Evolutionary conservation across 1,140 invertebrate genomes (phyloP).

Genomic region (Danaus plexippus): DNA sequence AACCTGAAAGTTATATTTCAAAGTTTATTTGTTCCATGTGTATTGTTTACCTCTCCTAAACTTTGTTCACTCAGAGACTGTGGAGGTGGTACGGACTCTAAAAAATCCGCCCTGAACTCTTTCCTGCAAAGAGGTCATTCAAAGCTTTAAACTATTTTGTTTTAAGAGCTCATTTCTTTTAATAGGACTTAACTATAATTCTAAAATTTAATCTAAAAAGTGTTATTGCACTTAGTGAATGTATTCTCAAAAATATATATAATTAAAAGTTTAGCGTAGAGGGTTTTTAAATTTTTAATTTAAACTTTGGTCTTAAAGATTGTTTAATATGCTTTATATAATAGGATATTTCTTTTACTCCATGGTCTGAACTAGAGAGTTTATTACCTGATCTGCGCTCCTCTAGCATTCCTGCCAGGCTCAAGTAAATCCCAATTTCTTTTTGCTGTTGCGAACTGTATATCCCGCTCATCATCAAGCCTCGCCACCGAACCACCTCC

Average conservation of each 20-base stretch:
- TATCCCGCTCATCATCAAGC: slow-evolving; percentile 42
- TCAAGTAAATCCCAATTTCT: slow-evolving; percentile 40
- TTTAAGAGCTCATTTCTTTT: no score
- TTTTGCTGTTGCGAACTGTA: slow-evolving; percentile 33
- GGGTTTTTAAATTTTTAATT: background rate
- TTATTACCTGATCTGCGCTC: slow-evolving; percentile 39
- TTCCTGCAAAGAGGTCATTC: slow-evolving; percentile 27
- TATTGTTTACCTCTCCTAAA: slow-evolving; percentile 23
- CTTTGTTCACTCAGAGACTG: slow-evolving; percentile 25
- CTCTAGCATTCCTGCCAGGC: slow-evolving; percentile 38
- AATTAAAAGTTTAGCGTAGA: background rate
- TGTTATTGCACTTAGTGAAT: no score
- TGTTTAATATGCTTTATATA: no score
- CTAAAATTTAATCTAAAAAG: no score
- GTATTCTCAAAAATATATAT: no score
- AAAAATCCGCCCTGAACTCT: slow-evolving; percentile 45
- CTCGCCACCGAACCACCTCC: slow-evolving; percentile 28
- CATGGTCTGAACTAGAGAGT: background rate
- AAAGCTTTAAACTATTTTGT: no score
- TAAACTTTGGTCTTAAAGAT: background rate
- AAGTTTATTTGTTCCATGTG: background rate
- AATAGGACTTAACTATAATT: no score
- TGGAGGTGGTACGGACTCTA: slow-evolving; percentile 30
- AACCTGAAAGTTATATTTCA: slow-evolving; percentile 1
- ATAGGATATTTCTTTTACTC: no score